Conservation (phyloP, 2,113 vertebrate genomes). For the Triplophysa tibetana region DNA sequence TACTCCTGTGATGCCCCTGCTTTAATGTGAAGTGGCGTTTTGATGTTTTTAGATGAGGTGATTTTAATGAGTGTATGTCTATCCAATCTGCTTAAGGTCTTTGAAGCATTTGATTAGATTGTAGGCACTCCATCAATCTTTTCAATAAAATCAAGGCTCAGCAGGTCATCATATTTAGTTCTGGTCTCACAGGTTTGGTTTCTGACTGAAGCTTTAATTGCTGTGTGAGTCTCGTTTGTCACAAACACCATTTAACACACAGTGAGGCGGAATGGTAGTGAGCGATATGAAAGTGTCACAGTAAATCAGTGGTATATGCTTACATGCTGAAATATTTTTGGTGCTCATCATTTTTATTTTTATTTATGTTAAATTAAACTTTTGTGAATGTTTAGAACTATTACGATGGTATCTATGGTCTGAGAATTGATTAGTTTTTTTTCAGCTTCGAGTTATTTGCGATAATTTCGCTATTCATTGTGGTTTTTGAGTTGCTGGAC, state of each 20-base stretch:
- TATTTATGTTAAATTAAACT: too few relatives aligned
- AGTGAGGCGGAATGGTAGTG: neutral
- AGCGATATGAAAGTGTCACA: conserved; percentile 18
- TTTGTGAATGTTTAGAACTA: too few relatives aligned
- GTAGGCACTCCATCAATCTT: conserved; percentile 5
- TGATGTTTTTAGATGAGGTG: conserved; percentile 24
- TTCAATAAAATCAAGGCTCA: conserved; percentile 24
- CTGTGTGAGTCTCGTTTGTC: conserved; percentile 1
- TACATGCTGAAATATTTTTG: neutral
- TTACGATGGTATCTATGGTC: too few relatives aligned
- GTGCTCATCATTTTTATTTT: neutral
- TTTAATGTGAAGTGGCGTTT: conserved; percentile 13
- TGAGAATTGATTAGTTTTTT: too few relatives aligned
- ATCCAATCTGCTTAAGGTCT: conserved; percentile 3
- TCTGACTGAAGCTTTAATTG: conserved; percentile 12
- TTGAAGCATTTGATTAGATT: conserved; percentile 31
- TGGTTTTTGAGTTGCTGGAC: too few relatives aligned
- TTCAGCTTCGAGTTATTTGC: too few relatives aligned
- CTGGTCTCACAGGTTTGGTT: conserved; percentile 24
- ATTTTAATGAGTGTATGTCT: conserved; percentile 31
- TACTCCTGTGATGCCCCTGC: neutral
- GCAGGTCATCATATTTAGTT: conserved; percentile 5
- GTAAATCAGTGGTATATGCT: neutral
- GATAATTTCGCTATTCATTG: too few relatives aligned
- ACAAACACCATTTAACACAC: conserved; percentile 20